Evolutionary conservation across 1,140 invertebrate genomes (phyloP), one percentile per base, ranked within the genome.

Genomic region (Drosophila leontia): DNA sequence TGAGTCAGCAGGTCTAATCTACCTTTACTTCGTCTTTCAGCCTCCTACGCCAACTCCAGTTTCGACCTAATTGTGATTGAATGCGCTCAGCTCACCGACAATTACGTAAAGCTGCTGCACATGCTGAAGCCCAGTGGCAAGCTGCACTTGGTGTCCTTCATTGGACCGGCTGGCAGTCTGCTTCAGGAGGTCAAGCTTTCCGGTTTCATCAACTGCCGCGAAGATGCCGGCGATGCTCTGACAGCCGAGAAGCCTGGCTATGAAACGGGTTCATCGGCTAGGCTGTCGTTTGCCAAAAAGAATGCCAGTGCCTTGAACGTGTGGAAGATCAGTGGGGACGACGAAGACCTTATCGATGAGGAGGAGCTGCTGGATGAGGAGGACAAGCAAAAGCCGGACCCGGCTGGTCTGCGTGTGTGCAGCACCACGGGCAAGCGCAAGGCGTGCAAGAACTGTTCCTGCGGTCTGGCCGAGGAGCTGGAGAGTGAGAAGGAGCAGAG

Each of bases 371-470:
- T 99, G 15, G 97, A 98, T 93, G 97, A 98, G 91, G 95, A 96
- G 67, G 98, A 99, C 93, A 94, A 97, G 47, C 95, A 96, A 68
- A 98, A 97, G 93, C 98, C 98, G 41, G 95, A 97, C 91, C 95
- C 96, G 39, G 92, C 95, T 23, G 96, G 96, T 35, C 93, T 99
- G 7, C 96, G 94, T 95, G 97, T 97, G 7, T 99, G 98, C 94
- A 96, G 96, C 32, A 98, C 97, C 41, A 98, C 97, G 9, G 97
- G 97, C 3, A 98, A 99, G 93, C 95, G 97, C 50, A 99, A 99
- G 93, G 99, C 99, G 0, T 99, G 99, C 91, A 99, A 99, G 86
- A 97, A 99, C 93, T 99, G 99, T 92, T 96, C 96, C 7, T 99
- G 99, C 94, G 99, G 99, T 4, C 94, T 99, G 64, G 98, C 98